These are phyloP conservation scores for Heliconius hermathena DNA, from an alignment of 1,140 invertebrate genomes.

Conservation along the genomic window DNA sequence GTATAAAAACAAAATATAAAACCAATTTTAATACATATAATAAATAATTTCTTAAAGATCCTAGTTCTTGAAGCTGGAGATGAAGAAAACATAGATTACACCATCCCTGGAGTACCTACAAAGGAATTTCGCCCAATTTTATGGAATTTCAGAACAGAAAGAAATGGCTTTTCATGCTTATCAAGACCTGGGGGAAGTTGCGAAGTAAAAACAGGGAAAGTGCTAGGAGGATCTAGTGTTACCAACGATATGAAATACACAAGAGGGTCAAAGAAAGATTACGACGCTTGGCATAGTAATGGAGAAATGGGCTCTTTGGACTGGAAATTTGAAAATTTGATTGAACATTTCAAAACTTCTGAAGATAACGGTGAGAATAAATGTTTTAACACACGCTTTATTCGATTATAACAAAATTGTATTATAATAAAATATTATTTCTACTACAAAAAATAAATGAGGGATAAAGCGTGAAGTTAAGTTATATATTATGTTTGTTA, in stretches of 20 bases:
- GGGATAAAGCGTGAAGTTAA: too few species aligned
- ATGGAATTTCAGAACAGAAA: constrained; percentile 74
- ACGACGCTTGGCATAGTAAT: constrained; percentile 80
- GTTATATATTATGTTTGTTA: neutral
- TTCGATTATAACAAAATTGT: too few species aligned
- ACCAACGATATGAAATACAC: constrained; percentile 83
- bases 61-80: constrained; percentile 79
- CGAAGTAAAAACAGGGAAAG: constrained; percentile 80
- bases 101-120: constrained; percentile 71
- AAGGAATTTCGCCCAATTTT: constrained; percentile 68
- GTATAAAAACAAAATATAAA: too few species aligned
- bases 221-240: constrained; percentile 81
- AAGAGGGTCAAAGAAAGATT: constrained; percentile 80
- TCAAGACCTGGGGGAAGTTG: constrained; percentile 75
- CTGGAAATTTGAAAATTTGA: constrained; percentile 81
- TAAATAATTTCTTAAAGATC: constrained; percentile 49
- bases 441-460: too few species aligned
- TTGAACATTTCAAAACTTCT: constrained; percentile 81
- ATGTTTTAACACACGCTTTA: too few species aligned
- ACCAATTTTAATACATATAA: neutral
- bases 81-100: constrained; percentile 73
- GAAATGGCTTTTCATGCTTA: constrained; percentile 70
- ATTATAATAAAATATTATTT: neutral
- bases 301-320: constrained; percentile 77
- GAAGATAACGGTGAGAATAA: constrained; percentile 78